Evolutionary conservation across 1,140 invertebrate genomes (phyloP).

Genomic region (Drosophila eugracilis): DNA sequence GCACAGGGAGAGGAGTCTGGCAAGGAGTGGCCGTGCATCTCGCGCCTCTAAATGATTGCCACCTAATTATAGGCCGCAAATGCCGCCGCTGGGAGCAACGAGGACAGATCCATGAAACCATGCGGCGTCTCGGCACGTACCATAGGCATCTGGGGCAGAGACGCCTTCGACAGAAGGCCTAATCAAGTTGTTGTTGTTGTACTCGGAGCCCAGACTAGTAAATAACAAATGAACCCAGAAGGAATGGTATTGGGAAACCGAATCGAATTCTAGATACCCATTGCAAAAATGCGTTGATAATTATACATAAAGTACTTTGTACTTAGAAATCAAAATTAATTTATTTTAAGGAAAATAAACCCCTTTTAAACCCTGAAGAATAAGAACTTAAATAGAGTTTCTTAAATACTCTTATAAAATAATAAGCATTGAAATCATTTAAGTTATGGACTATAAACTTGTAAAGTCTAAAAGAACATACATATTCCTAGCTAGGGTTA

Average conservation of each 20-base stretch:
- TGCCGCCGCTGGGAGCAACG: constrained; percentile 51
- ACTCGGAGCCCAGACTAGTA: constrained; percentile 30
- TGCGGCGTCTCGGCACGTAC: constrained; percentile 40
- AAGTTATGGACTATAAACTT: no score
- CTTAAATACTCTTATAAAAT: no score
- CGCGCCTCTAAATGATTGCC: constrained; percentile 56
- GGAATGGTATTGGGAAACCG: neutral
- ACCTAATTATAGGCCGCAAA: constrained; percentile 57
- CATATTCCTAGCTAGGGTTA: neutral
- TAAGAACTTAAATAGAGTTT: no score
- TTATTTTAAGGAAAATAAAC: no score
- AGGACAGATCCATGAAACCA: constrained; percentile 29
- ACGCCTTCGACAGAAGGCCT: constrained; percentile 43
- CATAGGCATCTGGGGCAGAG: constrained; percentile 22
- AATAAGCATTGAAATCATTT: no score
- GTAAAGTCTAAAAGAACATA: neutral
- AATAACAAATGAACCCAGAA: constrained; percentile 31
- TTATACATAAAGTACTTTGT: no score
- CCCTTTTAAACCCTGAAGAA: no score
- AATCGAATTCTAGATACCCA: constrained; percentile 22
- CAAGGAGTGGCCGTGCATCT: constrained; percentile 46
- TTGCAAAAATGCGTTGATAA: neutral
- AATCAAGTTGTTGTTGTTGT: constrained; percentile 49
- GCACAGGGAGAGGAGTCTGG: constrained; percentile 14
- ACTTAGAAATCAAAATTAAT: no score